Conservation (phyloP, 2,888 invertebrate species). For the Cryptus armator region DNA sequence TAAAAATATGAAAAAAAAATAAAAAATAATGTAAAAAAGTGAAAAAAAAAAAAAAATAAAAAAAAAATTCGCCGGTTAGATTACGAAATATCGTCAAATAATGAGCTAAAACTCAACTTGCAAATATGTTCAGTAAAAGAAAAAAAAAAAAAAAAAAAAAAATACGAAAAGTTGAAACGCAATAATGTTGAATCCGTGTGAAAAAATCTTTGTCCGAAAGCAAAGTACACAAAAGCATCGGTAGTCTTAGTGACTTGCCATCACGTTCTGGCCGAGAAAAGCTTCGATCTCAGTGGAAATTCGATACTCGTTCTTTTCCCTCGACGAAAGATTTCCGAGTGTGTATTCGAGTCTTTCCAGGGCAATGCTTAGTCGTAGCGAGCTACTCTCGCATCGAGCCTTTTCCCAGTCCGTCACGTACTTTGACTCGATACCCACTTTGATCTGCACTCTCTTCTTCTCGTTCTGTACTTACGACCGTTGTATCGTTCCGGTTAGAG, state of each 20-base stretch:
- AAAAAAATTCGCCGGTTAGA: too few relatives aligned
- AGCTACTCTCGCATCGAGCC: constrained; percentile 83
- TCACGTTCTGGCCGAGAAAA: constrained; percentile 78
- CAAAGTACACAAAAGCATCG: background rate
- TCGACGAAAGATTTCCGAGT: constrained; percentile 77
- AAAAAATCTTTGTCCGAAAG: background rate
- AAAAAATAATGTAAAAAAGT: too few relatives aligned
- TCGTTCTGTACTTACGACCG: constrained; percentile 71
- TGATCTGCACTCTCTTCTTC: constrained; percentile 75
- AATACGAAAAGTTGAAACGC: constrained; percentile 16
- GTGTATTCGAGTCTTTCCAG: constrained; percentile 77
- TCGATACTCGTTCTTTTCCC: constrained; percentile 82
- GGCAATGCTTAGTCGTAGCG: constrained; percentile 75
- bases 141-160: constrained; percentile 8
- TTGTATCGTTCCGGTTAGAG: background rate
- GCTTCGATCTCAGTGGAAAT: constrained; percentile 81
- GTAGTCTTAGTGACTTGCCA: constrained; percentile 72
- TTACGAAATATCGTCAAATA: too few relatives aligned
- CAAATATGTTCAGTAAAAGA: background rate
- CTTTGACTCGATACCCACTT: constrained; percentile 73
- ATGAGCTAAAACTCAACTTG: background rate
- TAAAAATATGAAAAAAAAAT: too few relatives aligned
- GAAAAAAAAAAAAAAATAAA: too few relatives aligned
- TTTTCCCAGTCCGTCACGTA: constrained; percentile 82
- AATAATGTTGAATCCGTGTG: background rate